A percentile compares a stretch with the other conserved stretches of the same genome.
Conservation (phyloP, 2,888 invertebrate species). For the Linyphia triangularis region DNA sequence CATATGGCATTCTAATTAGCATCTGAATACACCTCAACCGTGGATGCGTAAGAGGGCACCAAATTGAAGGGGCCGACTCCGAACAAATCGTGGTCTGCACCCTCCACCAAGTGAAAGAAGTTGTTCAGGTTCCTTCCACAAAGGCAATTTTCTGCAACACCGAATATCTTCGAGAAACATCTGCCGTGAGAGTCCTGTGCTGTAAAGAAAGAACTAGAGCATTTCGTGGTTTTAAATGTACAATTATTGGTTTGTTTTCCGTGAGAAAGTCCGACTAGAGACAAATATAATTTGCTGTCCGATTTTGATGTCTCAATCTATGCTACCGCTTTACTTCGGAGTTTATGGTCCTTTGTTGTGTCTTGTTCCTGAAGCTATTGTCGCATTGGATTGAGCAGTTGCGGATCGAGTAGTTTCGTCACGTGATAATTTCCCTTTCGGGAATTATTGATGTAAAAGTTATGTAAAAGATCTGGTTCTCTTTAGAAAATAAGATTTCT, state of each 20-base stretch:
- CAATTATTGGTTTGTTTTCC: slow-evolving; percentile 50
- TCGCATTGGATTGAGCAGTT: neutral
- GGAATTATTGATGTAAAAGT: neutral
- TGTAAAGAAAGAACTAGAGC: slow-evolving; percentile 28
- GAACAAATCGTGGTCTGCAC: neutral
- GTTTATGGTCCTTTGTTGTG: slow-evolving; percentile 33
- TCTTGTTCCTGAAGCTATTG: slow-evolving; percentile 13
- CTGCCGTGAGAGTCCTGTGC: slow-evolving; percentile 7
- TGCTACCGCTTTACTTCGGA: neutral
- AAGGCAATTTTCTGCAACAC: slow-evolving; percentile 50
- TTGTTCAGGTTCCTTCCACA: slow-evolving; percentile 12
- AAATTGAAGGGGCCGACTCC: slow-evolving; percentile 33
- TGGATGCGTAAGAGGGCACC: slow-evolving; percentile 24
- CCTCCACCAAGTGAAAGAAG: neutral
- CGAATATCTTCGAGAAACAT: slow-evolving; percentile 21
- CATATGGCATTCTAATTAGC: slow-evolving; percentile 71
- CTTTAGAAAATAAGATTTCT: neutral
- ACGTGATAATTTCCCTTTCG: neutral
- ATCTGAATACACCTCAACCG: slow-evolving; percentile 57
- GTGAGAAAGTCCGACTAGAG: slow-evolving; percentile 47
- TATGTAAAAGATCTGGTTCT: neutral
- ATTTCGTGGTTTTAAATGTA: slow-evolving; percentile 7
- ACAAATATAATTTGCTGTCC: neutral
- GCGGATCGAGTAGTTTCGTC: neutral
- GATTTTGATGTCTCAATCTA: neutral